These are phyloP conservation scores for Centrocercus urophasianus DNA, from an alignment of 2,113 vertebrate species.

Conservation along the genomic window DNA sequence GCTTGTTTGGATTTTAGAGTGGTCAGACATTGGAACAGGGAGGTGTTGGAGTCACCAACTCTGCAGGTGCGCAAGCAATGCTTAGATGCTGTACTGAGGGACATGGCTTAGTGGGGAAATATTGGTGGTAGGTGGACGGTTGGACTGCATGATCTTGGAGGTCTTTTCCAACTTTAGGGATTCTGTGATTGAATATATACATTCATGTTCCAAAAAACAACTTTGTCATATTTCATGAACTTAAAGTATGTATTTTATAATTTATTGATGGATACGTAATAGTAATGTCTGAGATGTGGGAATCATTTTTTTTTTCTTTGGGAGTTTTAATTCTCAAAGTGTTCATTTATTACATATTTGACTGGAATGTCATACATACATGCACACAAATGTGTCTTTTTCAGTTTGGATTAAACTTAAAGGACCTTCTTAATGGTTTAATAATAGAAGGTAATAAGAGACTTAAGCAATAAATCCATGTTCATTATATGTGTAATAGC, in stretches of 20 bases:
- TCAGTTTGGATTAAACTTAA: conserved; percentile 66
- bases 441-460: conserved; percentile 70
- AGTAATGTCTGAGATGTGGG: neutral
- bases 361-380: conserved; percentile 15
- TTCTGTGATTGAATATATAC: neutral
- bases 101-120: too few relatives aligned
- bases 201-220: neutral
- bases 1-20: neutral
- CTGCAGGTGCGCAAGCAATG: too few relatives aligned
- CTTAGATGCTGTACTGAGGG: too few relatives aligned
- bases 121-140: too few relatives aligned
- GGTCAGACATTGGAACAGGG: too few relatives aligned
- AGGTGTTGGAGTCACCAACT: too few relatives aligned
- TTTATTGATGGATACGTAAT: neutral
- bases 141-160: too few relatives aligned
- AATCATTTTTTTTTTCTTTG: conserved; percentile 69
- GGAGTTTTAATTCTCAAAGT: conserved; percentile 52
- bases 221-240: neutral
- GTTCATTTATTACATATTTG: conserved; percentile 32
- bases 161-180: too few relatives aligned
- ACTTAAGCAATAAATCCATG: conserved; percentile 71
- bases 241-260: neutral
- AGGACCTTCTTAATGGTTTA: conserved; percentile 68
- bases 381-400: neutral
- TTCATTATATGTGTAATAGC: conserved; percentile 67